phyloP scores from a whole-genome alignment of 2,113 vertebrate species.

The Spea bombifrons region DNA sequence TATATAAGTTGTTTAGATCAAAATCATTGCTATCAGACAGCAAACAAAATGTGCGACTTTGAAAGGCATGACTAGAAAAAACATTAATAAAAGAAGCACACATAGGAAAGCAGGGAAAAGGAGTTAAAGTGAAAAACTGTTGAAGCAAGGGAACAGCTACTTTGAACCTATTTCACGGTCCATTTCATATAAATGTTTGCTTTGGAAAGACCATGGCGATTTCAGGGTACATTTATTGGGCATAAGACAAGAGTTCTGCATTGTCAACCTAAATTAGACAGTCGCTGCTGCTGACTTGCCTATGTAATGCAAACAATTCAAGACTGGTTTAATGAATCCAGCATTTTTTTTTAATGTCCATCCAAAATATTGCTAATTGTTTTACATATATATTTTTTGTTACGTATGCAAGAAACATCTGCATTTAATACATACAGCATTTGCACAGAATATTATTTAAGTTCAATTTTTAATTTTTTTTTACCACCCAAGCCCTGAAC shows the following conservation, averaged over 20 bases:
- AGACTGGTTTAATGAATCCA: neutral
- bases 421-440: no score
- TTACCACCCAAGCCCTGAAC: no score
- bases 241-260: neutral
- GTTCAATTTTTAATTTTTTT: no score
- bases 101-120: no score
- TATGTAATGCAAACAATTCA: conserved; percentile 9
- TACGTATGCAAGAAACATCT: no score
- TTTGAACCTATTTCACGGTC: neutral
- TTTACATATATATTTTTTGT: no score
- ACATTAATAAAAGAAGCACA: no score
- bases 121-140: neutral
- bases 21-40: no score
- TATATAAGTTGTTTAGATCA: no score
- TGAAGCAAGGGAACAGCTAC: neutral
- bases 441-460: no score
- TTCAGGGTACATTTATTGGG: neutral
- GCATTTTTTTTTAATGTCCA: conserved; percentile 8
- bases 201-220: neutral
- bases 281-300: neutral
- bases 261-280: neutral
- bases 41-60: no score
- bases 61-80: no score
- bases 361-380: neutral
- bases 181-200: neutral